These are phyloP conservation scores for Catalaphyllia jardinei DNA, from an alignment of 64 coral and sea anemone genomes.

Conservation along the genomic window DNA sequence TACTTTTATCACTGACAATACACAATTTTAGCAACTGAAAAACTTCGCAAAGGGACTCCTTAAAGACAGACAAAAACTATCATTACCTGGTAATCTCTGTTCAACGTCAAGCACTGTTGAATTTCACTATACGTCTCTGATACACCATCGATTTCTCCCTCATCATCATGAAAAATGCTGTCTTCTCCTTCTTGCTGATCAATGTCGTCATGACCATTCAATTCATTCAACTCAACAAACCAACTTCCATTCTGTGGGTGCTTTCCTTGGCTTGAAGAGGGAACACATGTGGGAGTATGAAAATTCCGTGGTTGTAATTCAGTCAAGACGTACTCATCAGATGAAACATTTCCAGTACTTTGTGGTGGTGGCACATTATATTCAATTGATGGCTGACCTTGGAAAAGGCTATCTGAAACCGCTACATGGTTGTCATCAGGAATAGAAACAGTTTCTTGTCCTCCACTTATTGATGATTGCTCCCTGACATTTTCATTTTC, in stretches of 20 bases:
- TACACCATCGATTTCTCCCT: not conserved
- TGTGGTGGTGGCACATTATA: not conserved
- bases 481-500: not conserved
- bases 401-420: not conserved
- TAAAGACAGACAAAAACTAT: not conserved
- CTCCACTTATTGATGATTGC: not conserved
- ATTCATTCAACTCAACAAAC: not conserved
- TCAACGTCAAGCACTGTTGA: constrained; percentile 27
- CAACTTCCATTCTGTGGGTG: not conserved
- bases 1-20: too few species aligned
- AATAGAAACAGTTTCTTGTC: not conserved
- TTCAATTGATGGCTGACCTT: not conserved
- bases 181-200: not conserved
- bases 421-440: not conserved
- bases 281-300: not conserved
- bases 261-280: not conserved
- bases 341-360: not conserved
- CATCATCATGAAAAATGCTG: not conserved
- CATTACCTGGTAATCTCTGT: constrained; percentile 41
- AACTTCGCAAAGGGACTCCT: too few species aligned
- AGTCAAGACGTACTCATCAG: constrained; percentile 7
- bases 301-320: constrained; percentile 14
- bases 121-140: not conserved
- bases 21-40: too few species aligned
- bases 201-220: not conserved